phyloP scores from a whole-genome alignment of 2,888 invertebrate genomes.

The Nomada ferruginata region DNA sequence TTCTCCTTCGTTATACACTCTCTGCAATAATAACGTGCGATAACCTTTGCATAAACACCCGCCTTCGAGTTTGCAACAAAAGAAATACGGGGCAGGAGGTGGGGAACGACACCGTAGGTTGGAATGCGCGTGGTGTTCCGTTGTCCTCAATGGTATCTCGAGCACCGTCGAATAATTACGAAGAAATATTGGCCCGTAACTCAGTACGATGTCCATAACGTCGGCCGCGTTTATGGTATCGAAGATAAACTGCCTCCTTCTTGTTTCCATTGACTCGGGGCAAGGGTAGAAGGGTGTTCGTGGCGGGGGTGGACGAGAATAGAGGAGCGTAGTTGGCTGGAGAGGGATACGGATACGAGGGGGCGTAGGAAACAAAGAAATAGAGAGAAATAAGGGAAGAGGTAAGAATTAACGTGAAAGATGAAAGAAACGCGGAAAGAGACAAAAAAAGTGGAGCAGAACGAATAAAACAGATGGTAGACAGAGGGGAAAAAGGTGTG shows the following conservation, averaged over 20 bases:
- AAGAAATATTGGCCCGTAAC: slow-evolving; percentile 71
- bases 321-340: neutral
- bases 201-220: slow-evolving; percentile 67
- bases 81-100: neutral
- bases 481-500: neutral
- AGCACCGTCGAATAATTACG: slow-evolving; percentile 65
- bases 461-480: slow-evolving; percentile 30
- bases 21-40: too few species aligned
- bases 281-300: neutral
- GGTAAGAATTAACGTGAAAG: slow-evolving; percentile 24
- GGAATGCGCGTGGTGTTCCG: neutral
- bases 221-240: slow-evolving; percentile 62
- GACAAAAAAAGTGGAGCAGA: slow-evolving; percentile 21
- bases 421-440: slow-evolving; percentile 14
- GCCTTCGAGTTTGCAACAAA: neutral
- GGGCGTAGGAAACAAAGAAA: neutral
- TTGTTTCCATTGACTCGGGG: slow-evolving; percentile 29
- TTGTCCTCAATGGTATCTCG: slow-evolving; percentile 47
- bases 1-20: too few species aligned
- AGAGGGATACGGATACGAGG: neutral
- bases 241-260: slow-evolving; percentile 63
- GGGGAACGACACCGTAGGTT: neutral
- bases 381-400: neutral
- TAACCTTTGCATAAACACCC: too few species aligned
- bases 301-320: slow-evolving; percentile 11